These are phyloP conservation scores for Tretioscincus oriximinensis DNA, from an alignment of 2,113 vertebrate species.

Conservation along the genomic window DNA sequence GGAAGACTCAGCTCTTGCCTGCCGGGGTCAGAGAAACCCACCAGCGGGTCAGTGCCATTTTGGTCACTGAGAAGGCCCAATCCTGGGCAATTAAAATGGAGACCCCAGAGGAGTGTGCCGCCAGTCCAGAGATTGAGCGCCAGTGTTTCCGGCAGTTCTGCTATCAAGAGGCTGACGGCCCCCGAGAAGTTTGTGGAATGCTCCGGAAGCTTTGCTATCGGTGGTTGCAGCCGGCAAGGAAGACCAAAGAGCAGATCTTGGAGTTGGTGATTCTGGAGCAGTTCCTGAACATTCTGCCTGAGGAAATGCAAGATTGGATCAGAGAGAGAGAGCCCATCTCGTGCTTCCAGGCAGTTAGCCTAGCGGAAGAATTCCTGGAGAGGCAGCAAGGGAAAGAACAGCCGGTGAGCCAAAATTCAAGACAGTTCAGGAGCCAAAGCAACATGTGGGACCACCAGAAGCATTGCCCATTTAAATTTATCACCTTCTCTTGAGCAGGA, in stretches of 20 bases:
- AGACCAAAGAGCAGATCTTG: constrained; percentile 14
- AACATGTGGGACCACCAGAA: neutral
- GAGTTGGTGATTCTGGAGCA: constrained; percentile 22
- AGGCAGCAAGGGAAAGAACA: neutral
- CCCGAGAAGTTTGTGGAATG: constrained; percentile 13
- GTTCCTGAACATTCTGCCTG: constrained; percentile 9
- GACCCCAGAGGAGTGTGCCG: neutral
- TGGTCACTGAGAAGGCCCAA: neutral
- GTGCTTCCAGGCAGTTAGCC: constrained; percentile 14
- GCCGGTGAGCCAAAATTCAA: neutral
- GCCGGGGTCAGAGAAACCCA: neutral
- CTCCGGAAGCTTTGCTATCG: constrained; percentile 13
- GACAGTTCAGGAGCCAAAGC: neutral
- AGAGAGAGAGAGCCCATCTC: neutral
- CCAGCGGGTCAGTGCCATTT: neutral
- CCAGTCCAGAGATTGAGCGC: neutral
- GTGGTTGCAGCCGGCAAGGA: constrained; percentile 16
- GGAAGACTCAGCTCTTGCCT: neutral
- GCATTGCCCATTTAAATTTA: too few species aligned
- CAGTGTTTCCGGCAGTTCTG: constrained; percentile 28
- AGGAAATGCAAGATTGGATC: constrained; percentile 18
- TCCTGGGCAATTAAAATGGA: constrained; percentile 8
- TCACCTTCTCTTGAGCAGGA: too few species aligned
- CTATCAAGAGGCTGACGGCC: constrained; percentile 20
- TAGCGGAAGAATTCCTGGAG: constrained; percentile 10